Evolutionary conservation across 2,888 invertebrate species (phyloP).

Genomic region (Kryphioiulus occultus): DNA sequence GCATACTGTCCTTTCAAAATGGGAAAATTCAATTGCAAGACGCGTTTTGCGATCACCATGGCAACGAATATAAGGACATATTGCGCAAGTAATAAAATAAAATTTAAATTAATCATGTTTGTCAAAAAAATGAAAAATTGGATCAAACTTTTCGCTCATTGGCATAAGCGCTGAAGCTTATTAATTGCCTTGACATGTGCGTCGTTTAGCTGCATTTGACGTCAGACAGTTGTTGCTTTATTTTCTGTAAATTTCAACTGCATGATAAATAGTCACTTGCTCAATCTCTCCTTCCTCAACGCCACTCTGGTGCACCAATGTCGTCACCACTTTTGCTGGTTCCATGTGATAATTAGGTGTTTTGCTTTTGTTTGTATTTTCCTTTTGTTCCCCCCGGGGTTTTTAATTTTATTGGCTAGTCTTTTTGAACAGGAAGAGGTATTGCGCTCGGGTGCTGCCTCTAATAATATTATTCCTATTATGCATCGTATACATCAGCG

Average conservation of each 20-base stretch:
- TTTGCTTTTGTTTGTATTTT: slow-evolving; percentile 36
- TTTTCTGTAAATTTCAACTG: too few species aligned
- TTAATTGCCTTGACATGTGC: too few species aligned
- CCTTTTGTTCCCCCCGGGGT: neutral
- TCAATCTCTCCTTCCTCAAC: neutral
- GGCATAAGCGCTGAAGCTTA: too few species aligned
- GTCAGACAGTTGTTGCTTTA: neutral
- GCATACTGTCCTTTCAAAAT: neutral
- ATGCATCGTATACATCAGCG: neutral
- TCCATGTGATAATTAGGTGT: slow-evolving; percentile 36
- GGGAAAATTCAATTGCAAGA: neutral
- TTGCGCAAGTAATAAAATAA: too few species aligned
- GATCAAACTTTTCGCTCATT: too few species aligned
- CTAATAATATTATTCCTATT: slow-evolving; percentile 39
- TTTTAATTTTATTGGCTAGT: slow-evolving; percentile 36
- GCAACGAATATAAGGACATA: neutral
- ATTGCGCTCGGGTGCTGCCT: slow-evolving; percentile 27
- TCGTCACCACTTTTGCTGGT: neutral
- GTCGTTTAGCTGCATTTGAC: neutral
- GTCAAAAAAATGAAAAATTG: too few species aligned
- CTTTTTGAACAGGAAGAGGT: slow-evolving; percentile 35
- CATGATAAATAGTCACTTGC: neutral
- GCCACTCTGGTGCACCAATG: neutral
- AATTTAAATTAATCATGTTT: too few species aligned
- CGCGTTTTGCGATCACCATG: neutral